A percentile compares a stretch with the other conserved stretches of the same genome.
phyloP scores from a whole-genome alignment of 2,888 invertebrate species.

The Eupithecia inturbata region DNA sequence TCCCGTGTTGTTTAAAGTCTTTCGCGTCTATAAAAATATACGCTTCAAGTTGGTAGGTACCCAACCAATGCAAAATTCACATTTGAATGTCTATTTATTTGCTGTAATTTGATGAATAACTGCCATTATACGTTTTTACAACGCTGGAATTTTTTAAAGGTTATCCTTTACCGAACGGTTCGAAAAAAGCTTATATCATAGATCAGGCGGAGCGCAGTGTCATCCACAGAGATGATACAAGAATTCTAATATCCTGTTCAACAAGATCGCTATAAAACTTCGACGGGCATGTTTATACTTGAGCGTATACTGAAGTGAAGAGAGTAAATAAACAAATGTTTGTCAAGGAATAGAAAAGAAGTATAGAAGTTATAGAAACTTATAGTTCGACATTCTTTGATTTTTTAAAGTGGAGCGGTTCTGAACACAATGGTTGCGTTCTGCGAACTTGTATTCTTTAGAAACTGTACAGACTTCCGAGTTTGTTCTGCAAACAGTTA shows the following conservation, averaged over 20 bases:
- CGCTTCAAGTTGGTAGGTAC: background rate
- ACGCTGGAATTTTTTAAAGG: background rate
- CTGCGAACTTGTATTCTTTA: conserved; percentile 3
- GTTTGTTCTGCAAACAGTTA: conserved; percentile 8
- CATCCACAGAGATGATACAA: conserved; percentile 48
- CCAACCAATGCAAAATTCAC: background rate
- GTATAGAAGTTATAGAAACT: conserved; percentile 16
- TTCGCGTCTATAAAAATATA: conserved; percentile 12
- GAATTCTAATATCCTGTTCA: conserved; percentile 61
- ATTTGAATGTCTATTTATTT: background rate
- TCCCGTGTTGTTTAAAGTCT: conserved; percentile 16
- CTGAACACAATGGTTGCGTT: conserved; percentile 14
- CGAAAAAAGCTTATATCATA: background rate
- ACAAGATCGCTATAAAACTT: conserved; percentile 50
- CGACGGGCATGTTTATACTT: conserved; percentile 42
- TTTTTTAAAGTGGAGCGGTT: conserved; percentile 11
- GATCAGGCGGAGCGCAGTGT: conserved; percentile 28
- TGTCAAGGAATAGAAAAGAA: conserved; percentile 4
- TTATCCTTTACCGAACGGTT: background rate
- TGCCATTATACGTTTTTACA: background rate
- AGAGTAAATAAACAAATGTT: conserved; percentile 29
- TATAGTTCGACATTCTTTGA: conserved; percentile 23
- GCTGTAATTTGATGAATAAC: background rate
- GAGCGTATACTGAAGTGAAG: conserved; percentile 22
- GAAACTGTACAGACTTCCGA: conserved; percentile 1